These are phyloP conservation scores for Drosophila demipolita DNA, from an alignment of 2,888 invertebrate species.

Conservation along the genomic window DNA sequence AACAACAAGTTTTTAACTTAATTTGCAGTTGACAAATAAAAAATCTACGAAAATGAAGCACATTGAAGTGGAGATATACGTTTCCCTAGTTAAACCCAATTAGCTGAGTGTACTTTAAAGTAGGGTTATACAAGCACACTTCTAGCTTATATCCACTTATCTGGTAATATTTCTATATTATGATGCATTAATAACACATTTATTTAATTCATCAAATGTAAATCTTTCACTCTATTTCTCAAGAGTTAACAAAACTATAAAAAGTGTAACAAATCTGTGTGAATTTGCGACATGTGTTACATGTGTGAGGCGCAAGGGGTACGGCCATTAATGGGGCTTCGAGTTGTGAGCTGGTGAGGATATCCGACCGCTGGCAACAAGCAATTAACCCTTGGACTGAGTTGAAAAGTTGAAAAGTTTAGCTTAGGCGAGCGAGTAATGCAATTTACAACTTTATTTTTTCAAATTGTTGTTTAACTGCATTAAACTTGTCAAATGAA, in stretches of 20 bases:
- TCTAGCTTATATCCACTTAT: neutral
- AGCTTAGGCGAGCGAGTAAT: constrained; percentile 41
- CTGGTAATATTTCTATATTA: neutral
- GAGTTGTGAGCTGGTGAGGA: constrained; percentile 11
- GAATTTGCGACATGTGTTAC: constrained; percentile 27
- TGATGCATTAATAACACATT: neutral
- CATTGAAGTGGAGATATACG: constrained; percentile 3
- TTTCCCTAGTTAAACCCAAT: neutral
- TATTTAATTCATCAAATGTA: neutral
- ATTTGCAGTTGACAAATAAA: constrained; percentile 34
- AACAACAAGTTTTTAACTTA: constrained; percentile 59
- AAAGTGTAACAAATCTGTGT: constrained; percentile 12
- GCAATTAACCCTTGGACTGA: constrained; percentile 31
- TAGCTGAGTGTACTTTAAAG: neutral
- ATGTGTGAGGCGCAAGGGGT: constrained; percentile 54
- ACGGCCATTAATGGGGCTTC: constrained; percentile 2
- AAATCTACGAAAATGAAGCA: constrained; percentile 12
- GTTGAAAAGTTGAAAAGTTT: constrained; percentile 53
- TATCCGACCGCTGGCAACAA: constrained; percentile 19
- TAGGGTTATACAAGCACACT: neutral
- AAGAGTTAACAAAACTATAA: neutral
- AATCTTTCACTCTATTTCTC: neutral
- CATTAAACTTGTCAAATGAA: constrained; percentile 79
- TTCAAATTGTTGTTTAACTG: constrained; percentile 68
- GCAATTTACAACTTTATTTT: constrained; percentile 64